These are phyloP conservation scores for Hippocampus mohnikei DNA, from an alignment of 2,113 vertebrate species.

Conservation along the genomic window DNA sequence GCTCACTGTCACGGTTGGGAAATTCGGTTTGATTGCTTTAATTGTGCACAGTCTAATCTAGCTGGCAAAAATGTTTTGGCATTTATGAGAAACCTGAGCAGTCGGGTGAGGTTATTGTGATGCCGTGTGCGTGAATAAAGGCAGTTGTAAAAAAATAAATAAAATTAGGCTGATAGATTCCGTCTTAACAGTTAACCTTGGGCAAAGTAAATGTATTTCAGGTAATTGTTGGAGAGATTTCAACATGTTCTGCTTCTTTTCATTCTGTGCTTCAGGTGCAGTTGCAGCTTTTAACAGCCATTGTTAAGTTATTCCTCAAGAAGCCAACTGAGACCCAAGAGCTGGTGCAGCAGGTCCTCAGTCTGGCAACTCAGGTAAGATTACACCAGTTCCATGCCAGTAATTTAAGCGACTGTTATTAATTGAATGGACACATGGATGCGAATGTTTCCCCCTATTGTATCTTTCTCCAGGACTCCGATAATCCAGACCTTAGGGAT, in stretches of 20 bases:
- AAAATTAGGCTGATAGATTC: not conserved
- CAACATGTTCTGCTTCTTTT: constrained; percentile 6
- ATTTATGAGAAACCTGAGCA: constrained; percentile 1
- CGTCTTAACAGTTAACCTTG: not conserved
- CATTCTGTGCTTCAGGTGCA: constrained; percentile 78
- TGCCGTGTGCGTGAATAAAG: not conserved
- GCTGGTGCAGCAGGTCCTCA: constrained; percentile 95
- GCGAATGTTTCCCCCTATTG: constrained; percentile 5
- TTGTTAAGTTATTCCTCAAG: constrained; percentile 96
- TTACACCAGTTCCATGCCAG: not conserved
- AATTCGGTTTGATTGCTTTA: not conserved
- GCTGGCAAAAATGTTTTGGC: not conserved
- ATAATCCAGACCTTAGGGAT: constrained; percentile 94
- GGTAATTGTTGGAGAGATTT: not conserved
- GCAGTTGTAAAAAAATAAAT: not conserved
- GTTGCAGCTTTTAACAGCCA: constrained; percentile 91
- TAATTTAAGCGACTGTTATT: not conserved
- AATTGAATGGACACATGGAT: not conserved
- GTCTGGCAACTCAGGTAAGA: constrained; percentile 92
- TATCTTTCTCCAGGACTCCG: constrained; percentile 80
- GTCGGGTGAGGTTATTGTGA: not conserved
- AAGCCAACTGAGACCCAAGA: constrained; percentile 97
- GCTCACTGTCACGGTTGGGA: not conserved
- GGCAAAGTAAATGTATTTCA: not conserved
- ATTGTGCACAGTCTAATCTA: not conserved